These are phyloP conservation scores for Caranx ignobilis DNA, from an alignment of 2,113 vertebrate species.

Conservation along the genomic window DNA sequence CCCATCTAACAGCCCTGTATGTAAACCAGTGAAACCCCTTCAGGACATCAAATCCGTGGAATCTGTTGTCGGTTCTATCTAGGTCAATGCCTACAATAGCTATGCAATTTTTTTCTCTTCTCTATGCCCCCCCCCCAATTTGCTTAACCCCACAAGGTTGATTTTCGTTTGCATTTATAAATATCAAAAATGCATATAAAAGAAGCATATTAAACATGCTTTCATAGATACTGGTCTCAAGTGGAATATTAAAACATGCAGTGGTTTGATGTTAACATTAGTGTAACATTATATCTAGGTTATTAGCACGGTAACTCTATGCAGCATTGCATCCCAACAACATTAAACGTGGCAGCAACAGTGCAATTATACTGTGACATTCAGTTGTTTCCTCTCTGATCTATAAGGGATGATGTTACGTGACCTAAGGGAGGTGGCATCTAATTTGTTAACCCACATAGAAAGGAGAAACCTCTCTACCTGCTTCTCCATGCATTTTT, in stretches of 20 bases:
- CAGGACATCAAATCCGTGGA: conserved; percentile 83
- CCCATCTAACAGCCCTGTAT: conserved; percentile 79
- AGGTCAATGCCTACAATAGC: conserved; percentile 86
- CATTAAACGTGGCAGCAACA: conserved; percentile 17
- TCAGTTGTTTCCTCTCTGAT: conserved; percentile 31
- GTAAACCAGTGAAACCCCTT: conserved; percentile 83
- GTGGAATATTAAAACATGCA: conserved; percentile 63
- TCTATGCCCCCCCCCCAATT: conserved; percentile 40
- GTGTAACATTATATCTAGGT: conserved; percentile 33
- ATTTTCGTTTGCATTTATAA: conserved; percentile 68
- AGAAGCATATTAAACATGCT: conserved; percentile 64
- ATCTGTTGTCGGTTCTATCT: conserved; percentile 84
- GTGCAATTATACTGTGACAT: conserved; percentile 26
- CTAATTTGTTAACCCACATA: conserved; percentile 53
- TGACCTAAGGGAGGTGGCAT: conserved; percentile 43
- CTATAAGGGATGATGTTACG: conserved; percentile 35
- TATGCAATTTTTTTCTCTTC: conserved; percentile 68
- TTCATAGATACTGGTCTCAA: conserved; percentile 60
- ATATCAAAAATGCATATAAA: conserved; percentile 65
- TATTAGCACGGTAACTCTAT: conserved; percentile 21
- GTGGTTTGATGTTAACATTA: conserved; percentile 55
- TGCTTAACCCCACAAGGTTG: conserved; percentile 73
- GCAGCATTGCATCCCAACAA: conserved; percentile 5
- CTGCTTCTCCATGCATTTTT: conserved; percentile 50
- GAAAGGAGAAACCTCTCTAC: conserved; percentile 39